Base-by-base conservation (phyloP, 2,113 vertebrate genomes). In the Myiozetetes cayanensis region DNA sequence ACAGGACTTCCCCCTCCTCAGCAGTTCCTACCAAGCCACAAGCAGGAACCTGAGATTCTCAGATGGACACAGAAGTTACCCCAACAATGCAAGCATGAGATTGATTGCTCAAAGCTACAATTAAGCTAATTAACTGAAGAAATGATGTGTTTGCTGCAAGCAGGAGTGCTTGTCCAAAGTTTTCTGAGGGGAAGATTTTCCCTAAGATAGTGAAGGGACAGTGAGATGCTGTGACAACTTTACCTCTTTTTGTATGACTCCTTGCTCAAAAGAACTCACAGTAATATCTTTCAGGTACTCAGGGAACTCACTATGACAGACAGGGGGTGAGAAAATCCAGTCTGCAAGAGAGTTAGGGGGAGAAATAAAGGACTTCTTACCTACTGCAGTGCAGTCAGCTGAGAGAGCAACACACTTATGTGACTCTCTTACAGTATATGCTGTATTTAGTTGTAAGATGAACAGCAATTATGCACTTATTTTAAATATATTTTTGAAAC, bases 61-160 rank as follows among this genome's bases (percentile, higher is more conserved):
- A 0, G 0, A 61, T 2, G 24, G 47, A 75, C 9, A 39, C 14
- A 41, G 14, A 52, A 27, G 39, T 63, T 44, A 52, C 19, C 5
- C 28, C 68, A 84, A n/a, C n/a, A 71, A 33, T 3, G 4, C 27
- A 73, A 43, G 46, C 21, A 41, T 3, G 14, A 86, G 28, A 66
- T 1, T n/a, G 37, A 35, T 17, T 88, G 12, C 46, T 80, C 46
- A 91, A 61, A 78, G 24, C 37, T 62, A n/a, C 39, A 88, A 39
- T 47, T 39, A 22, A 89, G 55, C 15, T 93, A 72, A 81, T 89
- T 72, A 82, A 68, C 20, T 46, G 35, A 59, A 65, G 30, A 72
- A 74, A 31, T 23, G 0, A 31, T 12, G 22, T 31, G 41, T 22
- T 74, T 84, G 30, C 27, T 79, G 37, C 31, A 56, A 79, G 61